Base-by-base conservation (phyloP, 35 echinoderm and acorn worm species). In the Amphiura filiformis region DNA sequence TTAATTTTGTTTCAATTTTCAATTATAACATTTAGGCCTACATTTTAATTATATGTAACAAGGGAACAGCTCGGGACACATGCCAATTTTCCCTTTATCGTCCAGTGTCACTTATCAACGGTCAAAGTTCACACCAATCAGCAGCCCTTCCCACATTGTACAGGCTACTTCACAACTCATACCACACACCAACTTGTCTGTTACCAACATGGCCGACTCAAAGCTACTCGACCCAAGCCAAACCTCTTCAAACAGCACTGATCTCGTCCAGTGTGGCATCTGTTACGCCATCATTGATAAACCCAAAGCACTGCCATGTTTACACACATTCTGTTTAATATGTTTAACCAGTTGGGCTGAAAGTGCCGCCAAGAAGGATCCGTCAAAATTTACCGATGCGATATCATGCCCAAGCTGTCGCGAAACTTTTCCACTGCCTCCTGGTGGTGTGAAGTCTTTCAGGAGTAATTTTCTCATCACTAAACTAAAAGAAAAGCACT, bases 351-450 rank as follows among this genome's bases (percentile, higher is more conserved):
- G 61, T 30, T 70, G 61, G 82, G 49, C 23, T 5, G 4, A 65
- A 38, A 64, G 64, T 31, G 35, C 31, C n/a, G 56, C 44, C 31
- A 36, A 61, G 32, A 37, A 61, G 0, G n/a, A 84, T 15, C 32
- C n/a, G 34, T 26, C 7, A 26, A 39, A 37, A 39, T 44, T 2
- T 70, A 23, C 61, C 26, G 61, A 38, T 1, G 35, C 13, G 80
- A 84, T 61, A 13, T 61, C 82, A 9, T 84, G 82, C 35, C 82
- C 82, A 1, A 61, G 35, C 14, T 84, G 82, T 65, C 82, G 41
- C 38, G 42, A 61, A 35, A 39, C 31, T 5, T 57, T 57, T 17
- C 1, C 15, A 1, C 32, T 85, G 22, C 83, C 83, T 23, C 23
- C 15, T 23, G 26, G 26, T 56, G 83, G 83, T 14, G 49, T 84